These are phyloP conservation scores for Glossophaga mutica DNA, from an alignment of 2,797 vertebrate genomes.

Conservation along the genomic window DNA sequence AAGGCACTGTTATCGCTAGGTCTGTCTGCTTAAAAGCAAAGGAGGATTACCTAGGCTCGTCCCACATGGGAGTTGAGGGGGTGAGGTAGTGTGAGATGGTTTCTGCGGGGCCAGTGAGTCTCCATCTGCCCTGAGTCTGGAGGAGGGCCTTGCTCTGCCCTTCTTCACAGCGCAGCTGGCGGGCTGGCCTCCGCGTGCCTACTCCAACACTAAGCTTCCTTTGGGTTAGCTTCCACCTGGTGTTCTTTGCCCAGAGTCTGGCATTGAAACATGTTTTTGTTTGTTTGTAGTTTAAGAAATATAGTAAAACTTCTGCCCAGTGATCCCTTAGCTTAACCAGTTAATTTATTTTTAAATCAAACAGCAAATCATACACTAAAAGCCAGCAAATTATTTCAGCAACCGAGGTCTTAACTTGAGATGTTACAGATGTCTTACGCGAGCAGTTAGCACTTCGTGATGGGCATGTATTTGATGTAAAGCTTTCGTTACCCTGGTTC, in stretches of 20 bases:
- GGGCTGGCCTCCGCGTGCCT: not conserved
- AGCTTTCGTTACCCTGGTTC: conserved; percentile 24
- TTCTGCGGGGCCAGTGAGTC: not conserved
- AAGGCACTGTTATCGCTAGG: not conserved
- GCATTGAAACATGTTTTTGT: not conserved
- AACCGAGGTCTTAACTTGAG: conserved; percentile 32
- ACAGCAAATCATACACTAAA: conserved; percentile 29
- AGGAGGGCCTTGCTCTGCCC: not conserved
- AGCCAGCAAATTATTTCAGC: conserved; percentile 39
- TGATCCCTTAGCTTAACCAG: not conserved
- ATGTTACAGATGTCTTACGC: not conserved
- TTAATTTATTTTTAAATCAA: conserved; percentile 39
- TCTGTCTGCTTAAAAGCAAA: not conserved
- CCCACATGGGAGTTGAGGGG: not conserved
- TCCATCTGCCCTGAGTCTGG: not conserved
- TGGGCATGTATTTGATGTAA: conserved; percentile 23
- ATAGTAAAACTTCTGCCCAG: not conserved
- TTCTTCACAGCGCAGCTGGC: not conserved
- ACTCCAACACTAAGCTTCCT: not conserved
- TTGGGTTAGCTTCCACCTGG: not conserved
- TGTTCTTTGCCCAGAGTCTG: not conserved
- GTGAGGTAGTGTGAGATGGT: not conserved
- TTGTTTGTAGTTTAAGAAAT: conserved; percentile 9
- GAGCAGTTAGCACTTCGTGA: conserved; percentile 13
- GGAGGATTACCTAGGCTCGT: not conserved